Evolutionary conservation across 2,113 vertebrate species (phyloP).

Genomic region (Cephalopholis sonnerati): DNA sequence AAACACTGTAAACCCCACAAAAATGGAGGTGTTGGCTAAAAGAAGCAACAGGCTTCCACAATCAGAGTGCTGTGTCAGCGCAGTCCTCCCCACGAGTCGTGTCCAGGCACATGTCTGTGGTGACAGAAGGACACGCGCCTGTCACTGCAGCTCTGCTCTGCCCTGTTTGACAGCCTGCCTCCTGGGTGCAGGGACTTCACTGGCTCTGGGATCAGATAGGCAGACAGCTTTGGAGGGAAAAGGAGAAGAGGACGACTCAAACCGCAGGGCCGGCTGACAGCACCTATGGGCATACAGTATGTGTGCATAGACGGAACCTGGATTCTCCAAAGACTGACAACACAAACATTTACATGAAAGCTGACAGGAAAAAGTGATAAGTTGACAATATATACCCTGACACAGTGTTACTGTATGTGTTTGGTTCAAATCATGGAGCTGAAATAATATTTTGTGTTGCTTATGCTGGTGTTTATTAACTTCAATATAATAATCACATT

Average conservation of each 20-base stretch:
- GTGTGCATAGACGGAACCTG: neutral
- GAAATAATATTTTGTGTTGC: neutral
- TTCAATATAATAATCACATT: neutral
- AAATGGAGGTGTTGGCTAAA: slow-evolving; percentile 14
- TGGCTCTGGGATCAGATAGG: slow-evolving; percentile 18
- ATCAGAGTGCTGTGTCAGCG: slow-evolving; percentile 48
- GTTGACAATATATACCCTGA: neutral
- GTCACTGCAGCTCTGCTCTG: slow-evolving; percentile 49
- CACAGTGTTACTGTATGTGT: neutral
- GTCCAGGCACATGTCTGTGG: slow-evolving; percentile 17
- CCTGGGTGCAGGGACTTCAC: slow-evolving; percentile 16
- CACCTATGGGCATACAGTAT: neutral
- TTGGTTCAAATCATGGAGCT: neutral
- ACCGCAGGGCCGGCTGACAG: slow-evolving; percentile 27
- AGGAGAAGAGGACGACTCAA: slow-evolving; percentile 4
- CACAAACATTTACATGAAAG: neutral
- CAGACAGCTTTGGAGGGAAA: slow-evolving; percentile 24
- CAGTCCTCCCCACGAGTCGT: neutral
- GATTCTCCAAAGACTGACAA: neutral
- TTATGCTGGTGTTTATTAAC: too few species aligned
- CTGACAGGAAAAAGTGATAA: slow-evolving; percentile 3
- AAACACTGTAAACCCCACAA: neutral
- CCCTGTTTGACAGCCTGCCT: slow-evolving; percentile 41
- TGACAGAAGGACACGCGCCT: slow-evolving; percentile 30
- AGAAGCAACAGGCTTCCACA: slow-evolving; percentile 33